These are phyloP conservation scores for Cephus pygmeus DNA, from an alignment of 2,888 invertebrate species.

Conservation along the genomic window DNA sequence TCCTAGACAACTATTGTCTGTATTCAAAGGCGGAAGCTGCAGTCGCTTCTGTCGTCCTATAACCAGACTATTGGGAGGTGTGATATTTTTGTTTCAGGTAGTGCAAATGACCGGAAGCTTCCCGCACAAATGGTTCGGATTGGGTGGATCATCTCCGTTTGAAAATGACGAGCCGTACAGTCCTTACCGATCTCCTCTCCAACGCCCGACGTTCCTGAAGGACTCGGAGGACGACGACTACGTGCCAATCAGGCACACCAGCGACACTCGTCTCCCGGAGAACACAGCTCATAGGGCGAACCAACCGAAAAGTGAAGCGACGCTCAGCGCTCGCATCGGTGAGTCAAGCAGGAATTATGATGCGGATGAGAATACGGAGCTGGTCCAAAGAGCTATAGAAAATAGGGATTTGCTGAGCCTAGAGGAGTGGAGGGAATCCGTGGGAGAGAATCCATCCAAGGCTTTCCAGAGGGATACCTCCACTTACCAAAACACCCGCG, in stretches of 20 bases:
- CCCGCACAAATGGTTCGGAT: not conserved
- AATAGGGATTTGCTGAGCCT: not conserved
- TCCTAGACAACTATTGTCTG: too few relatives aligned
- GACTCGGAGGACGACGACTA: too few relatives aligned
- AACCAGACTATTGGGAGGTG: not conserved
- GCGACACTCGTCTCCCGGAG: too few relatives aligned
- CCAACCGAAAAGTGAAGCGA: too few relatives aligned
- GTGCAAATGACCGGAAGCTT: not conserved
- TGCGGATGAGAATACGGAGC: not conserved
- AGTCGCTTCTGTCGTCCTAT: too few relatives aligned
- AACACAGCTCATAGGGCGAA: too few relatives aligned
- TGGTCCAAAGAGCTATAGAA: not conserved
- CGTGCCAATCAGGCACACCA: too few relatives aligned
- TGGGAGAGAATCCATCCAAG: not conserved
- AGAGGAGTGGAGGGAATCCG: not conserved
- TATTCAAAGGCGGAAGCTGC: too few relatives aligned
- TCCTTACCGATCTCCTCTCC: too few relatives aligned
- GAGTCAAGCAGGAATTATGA: not conserved
- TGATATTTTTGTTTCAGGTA: not conserved
- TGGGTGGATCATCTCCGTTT: not conserved
- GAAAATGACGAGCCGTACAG: not conserved
- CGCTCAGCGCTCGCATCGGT: not conserved
- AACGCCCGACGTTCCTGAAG: too few relatives aligned
- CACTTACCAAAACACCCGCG: not conserved
- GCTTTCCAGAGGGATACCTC: not conserved